These are phyloP conservation scores for Alloscopus bannaensis DNA, from an alignment of 2,888 invertebrate species.

Conservation along the genomic window DNA sequence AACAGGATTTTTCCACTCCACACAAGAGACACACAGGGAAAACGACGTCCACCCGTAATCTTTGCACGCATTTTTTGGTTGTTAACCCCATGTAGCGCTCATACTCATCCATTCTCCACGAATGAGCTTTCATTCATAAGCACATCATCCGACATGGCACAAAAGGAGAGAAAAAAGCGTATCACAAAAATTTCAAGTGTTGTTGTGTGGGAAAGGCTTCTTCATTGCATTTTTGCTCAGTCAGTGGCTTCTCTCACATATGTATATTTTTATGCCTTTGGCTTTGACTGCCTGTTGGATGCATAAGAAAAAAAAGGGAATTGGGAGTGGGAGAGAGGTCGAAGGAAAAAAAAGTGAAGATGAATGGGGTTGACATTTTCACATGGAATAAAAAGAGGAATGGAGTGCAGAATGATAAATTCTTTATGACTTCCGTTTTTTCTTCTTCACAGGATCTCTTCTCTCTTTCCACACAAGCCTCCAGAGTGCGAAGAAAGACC, in stretches of 20 bases:
- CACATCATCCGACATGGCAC: slow-evolving; percentile 16
- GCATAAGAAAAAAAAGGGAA: slow-evolving; percentile 6
- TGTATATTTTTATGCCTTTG: slow-evolving; percentile 45
- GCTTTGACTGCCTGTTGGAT: slow-evolving; percentile 55
- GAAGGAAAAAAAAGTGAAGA: slow-evolving; percentile 32
- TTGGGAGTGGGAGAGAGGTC: background rate
- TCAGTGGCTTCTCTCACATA: background rate
- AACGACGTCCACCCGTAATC: slow-evolving; percentile 5
- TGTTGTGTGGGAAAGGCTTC: background rate
- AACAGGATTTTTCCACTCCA: background rate
- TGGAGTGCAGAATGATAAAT: slow-evolving; percentile 70
- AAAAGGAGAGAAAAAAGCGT: slow-evolving; percentile 1
- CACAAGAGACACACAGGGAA: background rate
- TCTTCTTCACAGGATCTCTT: too few species aligned
- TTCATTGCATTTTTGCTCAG: slow-evolving; percentile 6
- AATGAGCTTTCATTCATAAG: slow-evolving; percentile 41
- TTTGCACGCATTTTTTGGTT: slow-evolving; percentile 51
- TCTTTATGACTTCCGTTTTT: slow-evolving; percentile 73
- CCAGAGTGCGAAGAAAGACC: slow-evolving; percentile 6
- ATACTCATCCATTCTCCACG: background rate
- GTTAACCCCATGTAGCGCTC: slow-evolving; percentile 52
- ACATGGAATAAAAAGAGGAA: slow-evolving; percentile 36
- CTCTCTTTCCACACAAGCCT: slow-evolving; percentile 59
- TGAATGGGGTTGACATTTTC: slow-evolving; percentile 62
- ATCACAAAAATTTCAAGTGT: background rate